A percentile compares a stretch with the other conserved stretches of the same genome.
Evolutionary conservation across 2,113 vertebrate genomes (phyloP).

Genomic region (Upupa epops): DNA sequence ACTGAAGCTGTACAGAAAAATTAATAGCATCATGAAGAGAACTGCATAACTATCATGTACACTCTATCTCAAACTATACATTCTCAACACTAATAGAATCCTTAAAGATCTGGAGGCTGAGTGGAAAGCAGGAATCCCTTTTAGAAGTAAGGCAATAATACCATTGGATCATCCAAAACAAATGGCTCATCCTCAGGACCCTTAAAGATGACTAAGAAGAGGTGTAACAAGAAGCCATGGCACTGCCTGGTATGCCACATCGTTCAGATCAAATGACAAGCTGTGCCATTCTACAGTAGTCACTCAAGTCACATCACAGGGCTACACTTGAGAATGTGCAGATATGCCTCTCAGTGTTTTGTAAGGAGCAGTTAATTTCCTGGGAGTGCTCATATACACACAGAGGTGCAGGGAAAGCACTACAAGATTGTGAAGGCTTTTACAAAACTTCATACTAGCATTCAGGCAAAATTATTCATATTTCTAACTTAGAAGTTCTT

Average conservation of each 20-base stretch:
- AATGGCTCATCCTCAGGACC: not conserved
- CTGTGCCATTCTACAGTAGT: rapidly evolving
- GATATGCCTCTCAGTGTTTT: not conserved
- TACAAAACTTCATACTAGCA: not conserved
- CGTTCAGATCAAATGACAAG: not conserved
- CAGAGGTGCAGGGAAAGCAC: not conserved
- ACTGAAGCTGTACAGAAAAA: not conserved
- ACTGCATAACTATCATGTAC: not conserved
- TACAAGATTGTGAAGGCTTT: not conserved
- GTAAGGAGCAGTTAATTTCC: not conserved
- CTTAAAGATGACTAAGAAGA: not conserved
- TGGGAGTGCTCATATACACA: rapidly evolving
- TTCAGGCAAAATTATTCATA: not conserved
- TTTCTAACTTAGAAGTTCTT: not conserved
- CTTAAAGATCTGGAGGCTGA: not conserved
- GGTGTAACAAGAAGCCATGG: not conserved
- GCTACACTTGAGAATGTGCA: not conserved
- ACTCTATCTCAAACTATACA: not conserved
- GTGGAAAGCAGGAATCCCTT: not conserved
- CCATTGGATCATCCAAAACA: too few species aligned
- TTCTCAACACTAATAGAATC: not conserved
- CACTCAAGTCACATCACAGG: not conserved
- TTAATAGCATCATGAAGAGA: not conserved
- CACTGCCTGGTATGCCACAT: not conserved
- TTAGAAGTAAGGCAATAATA: not conserved